phyloP scores from a whole-genome alignment of 2,113 vertebrate species.

The Etheostoma spectabile region DNA sequence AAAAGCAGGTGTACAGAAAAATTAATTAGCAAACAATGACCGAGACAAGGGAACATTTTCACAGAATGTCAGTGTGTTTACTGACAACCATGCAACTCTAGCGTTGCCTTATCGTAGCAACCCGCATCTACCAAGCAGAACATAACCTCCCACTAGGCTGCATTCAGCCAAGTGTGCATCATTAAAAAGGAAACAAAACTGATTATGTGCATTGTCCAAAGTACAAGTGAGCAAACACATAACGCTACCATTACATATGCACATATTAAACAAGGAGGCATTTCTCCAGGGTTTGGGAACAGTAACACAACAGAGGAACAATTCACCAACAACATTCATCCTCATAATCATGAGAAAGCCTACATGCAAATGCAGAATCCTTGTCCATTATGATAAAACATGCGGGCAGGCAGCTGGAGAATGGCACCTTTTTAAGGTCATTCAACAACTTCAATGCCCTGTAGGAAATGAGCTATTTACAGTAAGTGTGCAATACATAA shows the following conservation, averaged over 20 bases:
- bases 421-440: slow-evolving; percentile 36
- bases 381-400: slow-evolving; percentile 64
- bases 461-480: slow-evolving; percentile 52
- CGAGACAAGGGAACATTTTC: slow-evolving; percentile 13
- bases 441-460: slow-evolving; percentile 57
- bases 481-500: slow-evolving; percentile 46
- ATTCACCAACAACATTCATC: slow-evolving; percentile 57
- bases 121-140: slow-evolving; percentile 41
- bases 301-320: slow-evolving; percentile 52
- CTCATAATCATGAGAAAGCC: slow-evolving; percentile 76
- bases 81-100: slow-evolving; percentile 57
- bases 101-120: slow-evolving; percentile 51
- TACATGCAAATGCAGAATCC: slow-evolving; percentile 75
- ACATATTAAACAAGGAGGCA: slow-evolving; percentile 75
- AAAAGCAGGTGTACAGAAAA: slow-evolving; percentile 19
- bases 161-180: slow-evolving; percentile 68
- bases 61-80: slow-evolving; percentile 14
- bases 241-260: slow-evolving; percentile 68
- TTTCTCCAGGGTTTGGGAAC: slow-evolving; percentile 60
- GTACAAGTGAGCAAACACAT: slow-evolving; percentile 54
- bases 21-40: slow-evolving; percentile 47
- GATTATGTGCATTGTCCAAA: slow-evolving; percentile 64
- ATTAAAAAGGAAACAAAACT: slow-evolving; percentile 66
- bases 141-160: slow-evolving; percentile 66
- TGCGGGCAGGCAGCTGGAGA: slow-evolving; percentile 59